A percentile compares a stretch with the other conserved stretches of the same genome.
Conservation (phyloP, 2,888 invertebrate species). For the Synergus itoensis region DNA sequence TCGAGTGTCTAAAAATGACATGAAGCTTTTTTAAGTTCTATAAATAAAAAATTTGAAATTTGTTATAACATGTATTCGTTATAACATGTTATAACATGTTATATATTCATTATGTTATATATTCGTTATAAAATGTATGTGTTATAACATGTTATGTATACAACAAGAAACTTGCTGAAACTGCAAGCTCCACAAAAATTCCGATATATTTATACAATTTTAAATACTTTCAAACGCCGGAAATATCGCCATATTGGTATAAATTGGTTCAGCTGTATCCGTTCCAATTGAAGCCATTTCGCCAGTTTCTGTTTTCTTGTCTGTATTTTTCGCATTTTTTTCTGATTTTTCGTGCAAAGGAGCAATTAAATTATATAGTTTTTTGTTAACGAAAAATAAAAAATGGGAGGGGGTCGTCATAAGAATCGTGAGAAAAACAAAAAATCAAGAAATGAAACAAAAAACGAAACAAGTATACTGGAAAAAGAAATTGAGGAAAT, state of each 20-base stretch:
- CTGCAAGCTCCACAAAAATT: no score
- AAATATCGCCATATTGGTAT: conserved; percentile 14
- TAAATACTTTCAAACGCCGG: neutral
- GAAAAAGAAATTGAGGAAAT: neutral
- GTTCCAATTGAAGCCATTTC: neutral
- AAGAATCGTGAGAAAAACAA: neutral
- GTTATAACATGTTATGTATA: no score
- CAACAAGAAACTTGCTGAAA: no score
- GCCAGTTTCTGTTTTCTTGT: neutral
- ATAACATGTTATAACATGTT: no score
- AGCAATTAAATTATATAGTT: neutral
- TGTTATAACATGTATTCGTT: no score
- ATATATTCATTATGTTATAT: no score
- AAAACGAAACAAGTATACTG: neutral
- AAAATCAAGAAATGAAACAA: neutral
- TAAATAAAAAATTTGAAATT: no score
- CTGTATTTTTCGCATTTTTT: neutral
- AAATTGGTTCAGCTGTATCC: neutral
- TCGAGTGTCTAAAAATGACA: no score
- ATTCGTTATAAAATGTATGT: no score
- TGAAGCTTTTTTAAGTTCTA: no score
- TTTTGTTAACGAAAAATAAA: neutral
- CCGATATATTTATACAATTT: no score
- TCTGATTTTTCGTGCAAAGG: neutral
- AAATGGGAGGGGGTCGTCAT: neutral